Evolutionary conservation across 2,888 invertebrate species (phyloP).

Genomic region (Habroteleia sp.): DNA sequence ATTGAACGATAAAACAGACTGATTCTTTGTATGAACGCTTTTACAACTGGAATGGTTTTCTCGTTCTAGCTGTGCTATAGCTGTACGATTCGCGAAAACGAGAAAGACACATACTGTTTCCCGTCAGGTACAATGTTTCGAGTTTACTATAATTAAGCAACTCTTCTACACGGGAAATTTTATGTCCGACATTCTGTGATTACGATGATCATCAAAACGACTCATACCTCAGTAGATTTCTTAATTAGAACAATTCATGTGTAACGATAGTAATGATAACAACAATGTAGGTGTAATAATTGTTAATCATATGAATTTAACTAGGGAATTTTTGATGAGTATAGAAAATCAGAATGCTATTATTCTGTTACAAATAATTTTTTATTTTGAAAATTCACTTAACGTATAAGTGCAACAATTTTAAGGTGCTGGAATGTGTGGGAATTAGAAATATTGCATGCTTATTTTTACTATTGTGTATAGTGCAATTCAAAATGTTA

Average conservation of each 20-base stretch:
- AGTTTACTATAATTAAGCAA: conserved; percentile 52
- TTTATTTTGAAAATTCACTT: no score
- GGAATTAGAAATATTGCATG: no score
- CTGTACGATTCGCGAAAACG: conserved; percentile 18
- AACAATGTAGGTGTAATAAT: conserved; percentile 31
- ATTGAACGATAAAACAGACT: conserved; percentile 53
- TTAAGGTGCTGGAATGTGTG: no score
- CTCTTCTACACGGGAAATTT: conserved; percentile 45
- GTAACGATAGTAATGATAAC: conserved; percentile 26
- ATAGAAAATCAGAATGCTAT: conserved; percentile 11
- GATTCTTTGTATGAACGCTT: conserved; percentile 57
- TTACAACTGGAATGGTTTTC: conserved; percentile 47
- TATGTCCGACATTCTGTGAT: conserved; percentile 34
- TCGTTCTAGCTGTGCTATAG: conserved; percentile 33
- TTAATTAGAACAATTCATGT: conserved; percentile 56
- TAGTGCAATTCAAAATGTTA: no score
- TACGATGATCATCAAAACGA: conserved; percentile 56
- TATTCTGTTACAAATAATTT: conserved; percentile 1
- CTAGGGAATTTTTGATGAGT: conserved; percentile 7
- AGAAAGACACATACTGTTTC: conserved; percentile 19
- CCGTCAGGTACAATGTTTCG: conserved; percentile 33
- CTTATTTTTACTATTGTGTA: no score
- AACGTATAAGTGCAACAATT: no score
- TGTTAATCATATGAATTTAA: conserved; percentile 35
- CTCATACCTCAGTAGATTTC: conserved; percentile 48